Evolutionary conservation across 2,797 vertebrate species (phyloP).

Genomic region (Clarias laeviceps): DNA sequence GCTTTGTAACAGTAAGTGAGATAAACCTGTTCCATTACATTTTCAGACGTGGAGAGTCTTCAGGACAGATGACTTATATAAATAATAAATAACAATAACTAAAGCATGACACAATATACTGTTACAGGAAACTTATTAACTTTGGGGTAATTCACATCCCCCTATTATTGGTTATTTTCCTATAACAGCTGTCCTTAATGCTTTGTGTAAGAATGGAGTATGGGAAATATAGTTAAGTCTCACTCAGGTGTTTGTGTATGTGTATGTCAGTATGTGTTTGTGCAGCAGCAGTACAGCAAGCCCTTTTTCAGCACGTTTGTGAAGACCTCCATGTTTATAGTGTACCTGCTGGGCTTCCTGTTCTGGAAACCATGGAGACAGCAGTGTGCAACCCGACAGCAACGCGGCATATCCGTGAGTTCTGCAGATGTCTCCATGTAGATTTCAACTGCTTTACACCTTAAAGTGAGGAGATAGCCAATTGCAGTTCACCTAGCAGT

Average conservation of each 20-base stretch:
- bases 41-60: not conserved
- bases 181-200: not conserved
- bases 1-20: not conserved
- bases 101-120: not conserved
- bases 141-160: not conserved
- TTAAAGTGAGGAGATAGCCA: constrained; percentile 15
- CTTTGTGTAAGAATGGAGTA: not conserved
- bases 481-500: not conserved
- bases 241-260: constrained; percentile 14
- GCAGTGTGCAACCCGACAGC: constrained; percentile 85
- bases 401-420: constrained; percentile 86
- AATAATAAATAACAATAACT: too few relatives aligned
- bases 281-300: constrained; percentile 89
- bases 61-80: not conserved
- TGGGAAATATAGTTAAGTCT: not conserved
- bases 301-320: constrained; percentile 98
- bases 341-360: constrained; percentile 93
- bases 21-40: not conserved
- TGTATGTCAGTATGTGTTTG: constrained; percentile 88
- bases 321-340: constrained; percentile 96
- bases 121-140: not conserved
- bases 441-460: not conserved
- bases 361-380: constrained; percentile 97
- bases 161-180: not conserved
- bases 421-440: not conserved